These are phyloP conservation scores for Thalassoma bifasciatum DNA, from an alignment of 2,113 vertebrate genomes.

Conservation along the genomic window DNA sequence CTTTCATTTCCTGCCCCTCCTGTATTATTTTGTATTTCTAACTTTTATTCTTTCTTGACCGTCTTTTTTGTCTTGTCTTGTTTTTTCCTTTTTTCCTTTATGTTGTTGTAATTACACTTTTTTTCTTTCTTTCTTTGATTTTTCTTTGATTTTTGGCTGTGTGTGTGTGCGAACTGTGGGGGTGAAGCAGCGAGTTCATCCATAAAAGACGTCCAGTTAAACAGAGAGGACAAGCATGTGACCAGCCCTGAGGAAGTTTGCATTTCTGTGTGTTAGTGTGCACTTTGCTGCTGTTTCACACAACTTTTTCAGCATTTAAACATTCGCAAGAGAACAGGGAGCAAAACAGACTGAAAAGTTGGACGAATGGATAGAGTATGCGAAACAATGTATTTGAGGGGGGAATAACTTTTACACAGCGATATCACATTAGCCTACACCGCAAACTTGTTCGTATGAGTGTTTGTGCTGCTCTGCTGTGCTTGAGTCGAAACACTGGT, in stretches of 20 bases:
- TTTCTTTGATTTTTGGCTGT: background rate
- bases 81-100: too few relatives aligned
- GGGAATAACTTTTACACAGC: too few relatives aligned
- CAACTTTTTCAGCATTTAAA: conserved; percentile 17
- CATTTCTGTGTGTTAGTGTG: conserved; percentile 4
- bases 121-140: too few relatives aligned
- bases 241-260: conserved; percentile 23
- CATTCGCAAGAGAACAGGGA: conserved; percentile 8
- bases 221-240: conserved; percentile 25
- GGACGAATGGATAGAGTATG: background rate
- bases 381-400: background rate
- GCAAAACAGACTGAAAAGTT: background rate
- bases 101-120: too few relatives aligned
- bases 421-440: background rate
- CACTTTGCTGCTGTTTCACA: background rate
- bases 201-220: conserved; percentile 42
- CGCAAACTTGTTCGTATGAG: too few relatives aligned
- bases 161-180: conserved; percentile 35
- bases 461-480: too few relatives aligned
- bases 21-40: too few relatives aligned
- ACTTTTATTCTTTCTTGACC: too few relatives aligned
- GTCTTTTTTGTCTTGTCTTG: too few relatives aligned
- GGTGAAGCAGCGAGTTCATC: conserved; percentile 15
- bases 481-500: too few relatives aligned
- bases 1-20: too few relatives aligned